Conservation (phyloP, 2,888 invertebrate species). For the Mythimna impura region DNA sequence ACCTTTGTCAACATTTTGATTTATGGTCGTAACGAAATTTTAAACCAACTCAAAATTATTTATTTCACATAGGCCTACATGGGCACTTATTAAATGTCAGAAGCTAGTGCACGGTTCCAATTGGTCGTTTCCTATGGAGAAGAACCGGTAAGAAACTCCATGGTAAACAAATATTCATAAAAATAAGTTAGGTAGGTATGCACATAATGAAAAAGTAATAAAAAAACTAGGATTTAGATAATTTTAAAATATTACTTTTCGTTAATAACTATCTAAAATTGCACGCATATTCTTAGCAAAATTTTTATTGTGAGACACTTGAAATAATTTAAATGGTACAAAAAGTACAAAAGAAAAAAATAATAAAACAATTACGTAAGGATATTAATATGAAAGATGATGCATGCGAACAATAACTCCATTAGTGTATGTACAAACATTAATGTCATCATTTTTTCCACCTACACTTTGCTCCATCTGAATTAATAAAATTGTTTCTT, state of each 20-base stretch:
- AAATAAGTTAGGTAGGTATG: neutral
- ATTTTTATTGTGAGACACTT: no score
- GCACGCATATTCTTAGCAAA: no score
- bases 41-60: no score
- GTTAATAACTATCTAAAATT: no score
- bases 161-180: neutral
- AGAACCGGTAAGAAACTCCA: no score
- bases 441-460: neutral
- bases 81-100: no score
- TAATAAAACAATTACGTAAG: neutral
- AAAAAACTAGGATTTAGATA: no score
- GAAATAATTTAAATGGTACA: neutral
- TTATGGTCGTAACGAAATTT: constrained; percentile 3
- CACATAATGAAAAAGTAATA: no score
- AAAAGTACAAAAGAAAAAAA: neutral
- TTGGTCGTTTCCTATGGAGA: no score
- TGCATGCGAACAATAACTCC: neutral
- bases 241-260: no score
- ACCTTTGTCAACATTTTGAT: constrained; percentile 7
- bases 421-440: neutral
- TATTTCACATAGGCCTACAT: no score
- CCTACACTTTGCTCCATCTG: neutral
- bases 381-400: neutral
- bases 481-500: neutral
- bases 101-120: no score